Percentiles rank a stretch among this genome's conserved stretches.
These are phyloP conservation scores for Phymorhynchus buccinoides DNA, from an alignment of 1,140 invertebrate genomes.

Conservation along the genomic window DNA sequence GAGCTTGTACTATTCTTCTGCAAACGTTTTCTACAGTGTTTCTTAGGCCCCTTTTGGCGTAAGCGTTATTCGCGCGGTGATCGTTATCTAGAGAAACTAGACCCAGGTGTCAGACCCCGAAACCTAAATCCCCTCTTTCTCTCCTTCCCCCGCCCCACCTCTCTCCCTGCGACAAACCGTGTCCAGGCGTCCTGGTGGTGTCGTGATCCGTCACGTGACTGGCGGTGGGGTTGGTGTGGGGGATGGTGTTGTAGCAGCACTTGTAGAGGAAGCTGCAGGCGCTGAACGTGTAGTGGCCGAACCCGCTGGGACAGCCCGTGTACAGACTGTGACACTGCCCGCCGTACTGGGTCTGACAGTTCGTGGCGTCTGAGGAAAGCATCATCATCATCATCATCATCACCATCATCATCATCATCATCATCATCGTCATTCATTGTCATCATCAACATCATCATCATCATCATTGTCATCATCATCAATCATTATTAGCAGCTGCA, in stretches of 20 bases:
- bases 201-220: too few species aligned
- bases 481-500: too few species aligned
- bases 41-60: too few species aligned
- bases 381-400: too few species aligned
- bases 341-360: not conserved
- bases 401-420: too few species aligned
- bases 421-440: not conserved
- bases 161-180: not conserved
- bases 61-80: too few species aligned
- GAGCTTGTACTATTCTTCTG: too few species aligned
- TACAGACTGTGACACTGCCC: not conserved
- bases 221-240: not conserved
- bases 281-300: not conserved
- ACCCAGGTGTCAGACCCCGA: too few species aligned
- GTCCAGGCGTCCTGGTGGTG: not conserved
- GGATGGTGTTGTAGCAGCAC: not conserved
- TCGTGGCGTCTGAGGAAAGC: not conserved
- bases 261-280: not conserved
- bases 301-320: not conserved
- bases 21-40: too few species aligned
- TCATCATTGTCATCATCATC: slow-evolving; percentile 15
- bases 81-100: too few species aligned
- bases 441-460: not conserved
- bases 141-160: too few species aligned
- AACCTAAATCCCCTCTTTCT: too few species aligned